Base-by-base conservation (phyloP, 2,888 invertebrate genomes). In the Calephelis perditalis region DNA sequence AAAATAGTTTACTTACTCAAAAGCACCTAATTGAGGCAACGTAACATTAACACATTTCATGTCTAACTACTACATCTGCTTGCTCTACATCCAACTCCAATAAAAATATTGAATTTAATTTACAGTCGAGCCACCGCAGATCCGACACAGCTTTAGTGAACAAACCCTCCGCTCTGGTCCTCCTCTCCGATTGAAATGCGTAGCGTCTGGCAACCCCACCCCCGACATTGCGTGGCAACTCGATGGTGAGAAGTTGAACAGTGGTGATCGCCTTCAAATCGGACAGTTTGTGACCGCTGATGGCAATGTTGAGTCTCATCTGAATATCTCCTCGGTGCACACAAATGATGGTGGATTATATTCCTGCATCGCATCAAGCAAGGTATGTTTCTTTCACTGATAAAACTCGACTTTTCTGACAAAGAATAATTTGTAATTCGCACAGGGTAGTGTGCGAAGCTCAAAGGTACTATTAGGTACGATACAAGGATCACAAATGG, bases 151-250 rank as follows among this genome's bases (percentile, higher is more conserved):
- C 63, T 98, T 98, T 87, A 93, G 94, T 67, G 97, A 97, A 75
- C 96, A 97, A 80, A 97, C 96, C 57, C 93, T 98, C 68, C 96
- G 97, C 72, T 97, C 97, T 0, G 98, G 98, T 58, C 96, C 97
- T 59, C 94, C 96, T 57, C 95, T 98, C 11, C 96, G 96, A 67
- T 91, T 98, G 59, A 97, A 97, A 79, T 98, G 98, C 85, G 94
- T 96, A 57, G 98, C 98, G 7, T 96, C 97, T 65, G 98, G 98
- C 58, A 98, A 97, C 86, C 98, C 98, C 1, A 96, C 96, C 1
- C 98, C 98, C 56, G 96, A 96, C 89, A 97, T 98, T 74, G 94
- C 95, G 26, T 98, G 98, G 98, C 95, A 96, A 77, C 91, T 98
- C 62, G 98, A 98, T 81, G 96, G 96, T 62, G 95, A 96, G 72